phyloP scores from a whole-genome alignment of 2,797 vertebrate species.

The Sandelia bainsii region DNA sequence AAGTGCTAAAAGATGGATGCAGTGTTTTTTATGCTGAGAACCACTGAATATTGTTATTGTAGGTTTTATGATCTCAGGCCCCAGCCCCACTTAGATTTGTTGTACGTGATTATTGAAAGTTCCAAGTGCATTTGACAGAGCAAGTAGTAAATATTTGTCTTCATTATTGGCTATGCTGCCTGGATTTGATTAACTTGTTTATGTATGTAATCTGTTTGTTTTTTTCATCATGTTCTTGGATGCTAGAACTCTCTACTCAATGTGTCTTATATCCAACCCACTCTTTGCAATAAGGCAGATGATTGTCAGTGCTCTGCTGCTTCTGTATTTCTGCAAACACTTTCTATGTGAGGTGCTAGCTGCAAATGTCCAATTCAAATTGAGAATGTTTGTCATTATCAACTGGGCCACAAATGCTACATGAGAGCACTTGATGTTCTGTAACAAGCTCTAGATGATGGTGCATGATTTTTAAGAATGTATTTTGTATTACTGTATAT shows the following conservation, averaged over 20 bases:
- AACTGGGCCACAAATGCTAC: constrained; percentile 7
- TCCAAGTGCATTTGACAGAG: constrained; percentile 5
- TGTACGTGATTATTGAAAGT: neutral
- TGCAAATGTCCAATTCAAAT: constrained; percentile 17
- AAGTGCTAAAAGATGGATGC: neutral
- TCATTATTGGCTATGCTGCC: neutral
- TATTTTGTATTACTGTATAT: too few species aligned
- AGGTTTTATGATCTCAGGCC: neutral
- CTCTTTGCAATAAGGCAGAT: neutral
- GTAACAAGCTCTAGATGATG: neutral
- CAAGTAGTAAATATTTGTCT: neutral
- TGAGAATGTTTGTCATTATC: constrained; percentile 23
- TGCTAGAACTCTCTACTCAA: neutral
- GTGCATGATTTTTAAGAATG: too few species aligned
- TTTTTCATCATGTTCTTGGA: neutral
- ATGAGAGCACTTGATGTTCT: neutral
- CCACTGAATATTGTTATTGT: neutral
- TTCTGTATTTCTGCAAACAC: neutral
- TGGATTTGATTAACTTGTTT: neutral
- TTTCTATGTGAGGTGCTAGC: neutral
- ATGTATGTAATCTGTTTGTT: neutral
- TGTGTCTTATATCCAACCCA: neutral
- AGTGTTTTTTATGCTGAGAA: neutral
- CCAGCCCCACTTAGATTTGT: neutral
- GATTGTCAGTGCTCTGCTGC: neutral